These are phyloP conservation scores for Denticeps clupeoides DNA, from an alignment of 2,797 vertebrate species.

Conservation along the genomic window DNA sequence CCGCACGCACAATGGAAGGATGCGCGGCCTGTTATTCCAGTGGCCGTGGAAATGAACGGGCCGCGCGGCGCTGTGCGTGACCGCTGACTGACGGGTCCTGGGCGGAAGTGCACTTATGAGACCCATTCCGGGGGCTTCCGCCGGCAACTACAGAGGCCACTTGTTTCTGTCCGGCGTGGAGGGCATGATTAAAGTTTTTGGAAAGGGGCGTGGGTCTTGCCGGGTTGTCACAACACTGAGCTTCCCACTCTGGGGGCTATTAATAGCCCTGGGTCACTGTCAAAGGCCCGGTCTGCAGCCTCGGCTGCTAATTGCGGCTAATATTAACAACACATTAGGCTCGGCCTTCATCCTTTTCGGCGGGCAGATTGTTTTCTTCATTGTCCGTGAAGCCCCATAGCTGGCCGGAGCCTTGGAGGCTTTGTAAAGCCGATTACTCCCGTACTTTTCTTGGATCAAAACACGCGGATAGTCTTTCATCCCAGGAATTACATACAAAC, in stretches of 20 bases:
- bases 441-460: slow-evolving; percentile 32
- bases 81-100: slow-evolving; percentile 18
- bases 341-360: background rate
- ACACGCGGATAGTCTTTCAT: slow-evolving; percentile 33
- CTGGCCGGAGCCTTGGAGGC: slow-evolving; percentile 5
- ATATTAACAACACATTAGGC: slow-evolving; percentile 1
- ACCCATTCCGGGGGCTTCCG: slow-evolving; percentile 1
- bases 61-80: slow-evolving; percentile 9
- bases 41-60: slow-evolving; percentile 16
- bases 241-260: background rate
- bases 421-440: slow-evolving; percentile 29
- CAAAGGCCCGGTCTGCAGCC: background rate
- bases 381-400: background rate
- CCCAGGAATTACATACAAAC: slow-evolving; percentile 29
- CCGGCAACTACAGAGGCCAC: background rate
- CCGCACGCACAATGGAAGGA: slow-evolving; percentile 29
- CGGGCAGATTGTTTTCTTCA: slow-evolving; percentile 3
- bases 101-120: slow-evolving; percentile 13
- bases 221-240: slow-evolving; percentile 1
- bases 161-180: background rate
- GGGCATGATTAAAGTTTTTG: slow-evolving; percentile 7
- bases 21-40: slow-evolving; percentile 25
- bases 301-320: background rate
- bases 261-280: slow-evolving; percentile 1
- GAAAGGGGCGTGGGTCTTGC: slow-evolving; percentile 5